A percentile compares a stretch with the other conserved stretches of the same genome.
These are phyloP conservation scores for Pluvialis apricaria DNA, from an alignment of 2,113 vertebrate genomes.

Conservation along the genomic window DNA sequence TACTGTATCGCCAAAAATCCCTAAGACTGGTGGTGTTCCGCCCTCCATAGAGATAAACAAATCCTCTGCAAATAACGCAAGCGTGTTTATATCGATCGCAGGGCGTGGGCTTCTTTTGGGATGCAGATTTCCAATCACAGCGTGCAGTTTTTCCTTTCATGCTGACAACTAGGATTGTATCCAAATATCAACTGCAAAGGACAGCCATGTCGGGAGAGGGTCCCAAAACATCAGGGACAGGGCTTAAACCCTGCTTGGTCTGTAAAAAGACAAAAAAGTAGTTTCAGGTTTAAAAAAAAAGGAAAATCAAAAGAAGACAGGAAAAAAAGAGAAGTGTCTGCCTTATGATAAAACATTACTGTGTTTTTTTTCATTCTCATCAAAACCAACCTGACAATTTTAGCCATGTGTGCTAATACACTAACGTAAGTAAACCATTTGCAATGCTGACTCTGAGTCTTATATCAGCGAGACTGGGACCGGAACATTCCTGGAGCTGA, in stretches of 20 bases:
- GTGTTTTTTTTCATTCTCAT: not conserved
- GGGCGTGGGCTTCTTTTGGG: slow-evolving; percentile 69
- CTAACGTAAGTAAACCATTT: not conserved
- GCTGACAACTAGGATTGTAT: not conserved
- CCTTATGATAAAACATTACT: not conserved
- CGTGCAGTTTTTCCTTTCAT: slow-evolving; percentile 31
- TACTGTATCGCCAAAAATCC: slow-evolving; percentile 86
- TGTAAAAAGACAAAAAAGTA: not conserved
- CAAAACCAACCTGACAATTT: not conserved
- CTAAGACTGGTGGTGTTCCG: slow-evolving; percentile 60
- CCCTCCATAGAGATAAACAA: slow-evolving; percentile 83
- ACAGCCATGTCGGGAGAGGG: not conserved
- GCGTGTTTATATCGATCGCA: slow-evolving; percentile 82
- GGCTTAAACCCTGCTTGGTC: not conserved
- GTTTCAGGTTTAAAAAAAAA: not conserved
- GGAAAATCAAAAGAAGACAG: not conserved
- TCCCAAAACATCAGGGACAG: not conserved
- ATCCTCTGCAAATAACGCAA: slow-evolving; percentile 67
- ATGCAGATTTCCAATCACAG: slow-evolving; percentile 70
- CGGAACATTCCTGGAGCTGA: not conserved
- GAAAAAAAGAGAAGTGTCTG: not conserved
- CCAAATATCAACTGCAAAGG: not conserved
- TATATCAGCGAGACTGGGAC: not conserved
- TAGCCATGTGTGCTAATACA: not conserved
- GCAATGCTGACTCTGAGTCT: not conserved